These are phyloP conservation scores for Nephrotoma guestfalica DNA, from an alignment of 2,888 invertebrate genomes.

Conservation along the genomic window DNA sequence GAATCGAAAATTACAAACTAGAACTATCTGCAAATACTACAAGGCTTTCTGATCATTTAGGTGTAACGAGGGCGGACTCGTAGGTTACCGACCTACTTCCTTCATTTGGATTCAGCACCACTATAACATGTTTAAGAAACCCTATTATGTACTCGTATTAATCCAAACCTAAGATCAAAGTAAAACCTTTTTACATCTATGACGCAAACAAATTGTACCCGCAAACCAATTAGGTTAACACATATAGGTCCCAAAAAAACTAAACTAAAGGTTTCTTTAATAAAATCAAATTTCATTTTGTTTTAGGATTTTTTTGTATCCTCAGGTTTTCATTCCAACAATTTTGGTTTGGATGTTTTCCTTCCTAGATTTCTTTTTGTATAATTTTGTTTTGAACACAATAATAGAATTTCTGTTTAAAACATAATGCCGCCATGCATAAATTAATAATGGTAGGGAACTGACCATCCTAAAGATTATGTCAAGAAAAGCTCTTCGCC, in stretches of 20 bases:
- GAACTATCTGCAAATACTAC: too few relatives aligned
- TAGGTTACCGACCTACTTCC: too few relatives aligned
- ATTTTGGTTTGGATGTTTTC: background rate
- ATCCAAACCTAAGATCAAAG: too few relatives aligned
- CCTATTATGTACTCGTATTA: too few relatives aligned
- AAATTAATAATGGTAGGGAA: background rate
- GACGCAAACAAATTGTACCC: background rate
- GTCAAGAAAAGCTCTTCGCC: background rate
- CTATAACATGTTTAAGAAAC: too few relatives aligned
- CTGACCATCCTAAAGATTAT: background rate
- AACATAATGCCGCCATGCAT: background rate
- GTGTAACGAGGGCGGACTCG: too few relatives aligned
- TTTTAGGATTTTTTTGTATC: background rate
- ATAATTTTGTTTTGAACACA: background rate
- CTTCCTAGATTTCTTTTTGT: background rate
- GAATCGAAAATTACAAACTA: too few relatives aligned
- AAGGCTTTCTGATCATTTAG: too few relatives aligned
- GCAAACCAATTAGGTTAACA: background rate
- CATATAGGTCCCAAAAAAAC: background rate
- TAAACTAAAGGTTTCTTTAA: background rate
- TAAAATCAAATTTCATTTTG: background rate
- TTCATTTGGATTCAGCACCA: too few relatives aligned
- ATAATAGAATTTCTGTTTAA: background rate
- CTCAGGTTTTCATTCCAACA: background rate
- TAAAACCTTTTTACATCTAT: background rate